These are phyloP conservation scores for Polypedilum vanderplanki DNA, from an alignment of 1,140 invertebrate species.

Conservation along the genomic window DNA sequence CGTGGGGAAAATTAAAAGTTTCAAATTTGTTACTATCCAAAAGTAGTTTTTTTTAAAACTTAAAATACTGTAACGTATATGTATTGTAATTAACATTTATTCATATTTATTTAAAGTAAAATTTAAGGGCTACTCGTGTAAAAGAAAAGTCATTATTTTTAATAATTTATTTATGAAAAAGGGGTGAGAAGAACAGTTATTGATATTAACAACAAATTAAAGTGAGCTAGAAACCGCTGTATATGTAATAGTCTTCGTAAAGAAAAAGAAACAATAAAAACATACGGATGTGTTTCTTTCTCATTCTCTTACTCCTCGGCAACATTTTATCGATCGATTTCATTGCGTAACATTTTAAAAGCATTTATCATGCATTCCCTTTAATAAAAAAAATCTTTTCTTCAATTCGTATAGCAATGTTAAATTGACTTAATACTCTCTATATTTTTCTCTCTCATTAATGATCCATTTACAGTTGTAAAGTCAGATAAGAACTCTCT, in stretches of 20 bases:
- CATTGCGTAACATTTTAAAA: constrained; percentile 4
- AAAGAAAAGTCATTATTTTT: no score
- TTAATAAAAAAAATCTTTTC: neutral
- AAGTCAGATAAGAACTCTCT: neutral
- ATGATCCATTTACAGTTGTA: constrained; percentile 2
- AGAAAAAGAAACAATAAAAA: neutral
- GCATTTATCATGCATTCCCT: neutral
- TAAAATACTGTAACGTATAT: no score
- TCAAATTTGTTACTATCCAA: no score
- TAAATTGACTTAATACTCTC: neutral
- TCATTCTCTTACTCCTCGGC: neutral
- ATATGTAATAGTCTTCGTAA: neutral
- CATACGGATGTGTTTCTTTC: no score
- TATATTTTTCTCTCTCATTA: neutral
- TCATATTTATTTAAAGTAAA: no score
- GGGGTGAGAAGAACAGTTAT: no score
- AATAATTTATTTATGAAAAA: no score
- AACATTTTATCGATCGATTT: constrained; percentile 8
- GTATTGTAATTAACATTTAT: no score
- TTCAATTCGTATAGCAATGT: neutral
- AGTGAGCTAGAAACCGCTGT: neutral
- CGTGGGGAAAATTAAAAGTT: no score
- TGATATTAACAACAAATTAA: no score
- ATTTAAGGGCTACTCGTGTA: no score
- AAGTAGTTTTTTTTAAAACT: no score